Conservation (phyloP, 2,888 invertebrate genomes). For the Synergus japonicus region DNA sequence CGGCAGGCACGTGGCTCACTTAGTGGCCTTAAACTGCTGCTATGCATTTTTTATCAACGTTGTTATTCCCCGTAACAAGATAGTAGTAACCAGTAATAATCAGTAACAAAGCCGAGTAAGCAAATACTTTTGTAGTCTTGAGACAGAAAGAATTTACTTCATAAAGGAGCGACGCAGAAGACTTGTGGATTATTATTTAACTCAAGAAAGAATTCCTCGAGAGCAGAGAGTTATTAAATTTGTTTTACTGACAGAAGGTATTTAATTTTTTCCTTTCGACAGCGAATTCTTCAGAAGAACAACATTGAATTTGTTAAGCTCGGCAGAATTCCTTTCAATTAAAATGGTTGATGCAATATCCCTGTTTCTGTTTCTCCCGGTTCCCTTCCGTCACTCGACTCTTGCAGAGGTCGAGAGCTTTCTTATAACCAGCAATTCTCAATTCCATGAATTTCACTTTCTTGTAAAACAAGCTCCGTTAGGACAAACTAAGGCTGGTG, state of each 20-base stretch:
- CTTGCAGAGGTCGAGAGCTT: not conserved
- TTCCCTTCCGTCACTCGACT: not conserved
- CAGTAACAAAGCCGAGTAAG: not conserved
- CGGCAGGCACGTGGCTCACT: not conserved
- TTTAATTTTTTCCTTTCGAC: constrained; percentile 7
- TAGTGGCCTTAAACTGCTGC: constrained; percentile 40
- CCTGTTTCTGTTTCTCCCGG: not conserved
- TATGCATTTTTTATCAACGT: constrained; percentile 18
- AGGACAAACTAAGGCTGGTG: not conserved
- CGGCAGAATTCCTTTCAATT: not conserved
- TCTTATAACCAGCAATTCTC: not conserved
- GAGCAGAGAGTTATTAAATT: constrained; percentile 6
- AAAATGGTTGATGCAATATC: constrained; percentile 10
- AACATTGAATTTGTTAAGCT: not conserved
- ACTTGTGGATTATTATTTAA: not conserved
- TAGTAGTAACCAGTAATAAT: not conserved
- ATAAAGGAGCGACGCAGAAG: not conserved
- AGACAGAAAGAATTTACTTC: not conserved
- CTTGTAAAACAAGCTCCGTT: not conserved
- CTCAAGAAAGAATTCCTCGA: not conserved
- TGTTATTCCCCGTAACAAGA: not conserved
- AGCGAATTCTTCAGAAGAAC: not conserved
- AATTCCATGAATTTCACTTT: not conserved
- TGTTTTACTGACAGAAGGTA: constrained; percentile 38
- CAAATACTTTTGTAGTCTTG: not conserved